These are phyloP conservation scores for Seira musarum DNA, from an alignment of 2,888 invertebrate species.

Conservation along the genomic window DNA sequence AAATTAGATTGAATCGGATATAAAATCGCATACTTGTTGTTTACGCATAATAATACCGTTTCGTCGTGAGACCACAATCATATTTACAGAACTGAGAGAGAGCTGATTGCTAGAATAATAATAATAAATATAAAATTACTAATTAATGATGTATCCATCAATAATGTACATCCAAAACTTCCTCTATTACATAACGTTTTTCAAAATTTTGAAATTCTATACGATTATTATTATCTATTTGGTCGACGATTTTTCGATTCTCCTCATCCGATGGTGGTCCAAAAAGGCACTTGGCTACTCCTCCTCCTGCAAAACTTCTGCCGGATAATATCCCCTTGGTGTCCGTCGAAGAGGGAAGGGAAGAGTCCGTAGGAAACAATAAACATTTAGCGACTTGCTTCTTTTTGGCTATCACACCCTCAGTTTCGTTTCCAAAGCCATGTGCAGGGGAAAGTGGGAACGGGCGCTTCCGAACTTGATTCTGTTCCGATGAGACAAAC, in stretches of 20 bases:
- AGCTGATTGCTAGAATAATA: neutral
- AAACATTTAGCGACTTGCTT: constrained; percentile 16
- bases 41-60: neutral
- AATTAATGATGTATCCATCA: neutral
- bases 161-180: neutral
- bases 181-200: neutral
- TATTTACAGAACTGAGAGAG: neutral
- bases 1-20: neutral
- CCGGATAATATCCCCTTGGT: neutral
- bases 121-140: neutral
- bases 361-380: neutral
- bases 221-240: neutral
- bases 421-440: neutral
- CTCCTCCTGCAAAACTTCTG: neutral
- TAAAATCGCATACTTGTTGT: neutral
- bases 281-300: neutral
- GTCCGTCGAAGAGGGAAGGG: neutral
- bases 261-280: constrained; percentile 14
- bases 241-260: neutral
- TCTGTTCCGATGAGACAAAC: neutral
- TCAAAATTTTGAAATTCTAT: constrained; percentile 8
- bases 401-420: neutral
- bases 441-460: neutral
- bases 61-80: neutral
- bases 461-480: constrained; percentile 25